Evolutionary conservation across 2,113 vertebrate genomes (phyloP).

Genomic region (Vidua chalybeata): DNA sequence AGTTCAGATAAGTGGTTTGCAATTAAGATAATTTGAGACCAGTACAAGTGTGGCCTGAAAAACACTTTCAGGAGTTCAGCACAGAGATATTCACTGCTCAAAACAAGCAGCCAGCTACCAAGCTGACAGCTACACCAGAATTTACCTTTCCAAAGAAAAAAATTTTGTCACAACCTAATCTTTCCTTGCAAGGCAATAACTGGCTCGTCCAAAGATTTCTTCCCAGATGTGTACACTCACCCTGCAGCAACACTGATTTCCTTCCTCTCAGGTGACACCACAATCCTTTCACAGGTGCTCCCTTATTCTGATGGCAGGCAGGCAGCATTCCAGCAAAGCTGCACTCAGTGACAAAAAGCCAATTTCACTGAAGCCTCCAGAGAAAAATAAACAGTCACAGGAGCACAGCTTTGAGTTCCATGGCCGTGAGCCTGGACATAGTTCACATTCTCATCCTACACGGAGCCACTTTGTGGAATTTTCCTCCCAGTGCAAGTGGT

Average conservation of each 20-base stretch:
- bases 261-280: not conserved
- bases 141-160: not conserved
- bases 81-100: not conserved
- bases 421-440: constrained; percentile 41
- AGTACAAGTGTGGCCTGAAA: not conserved
- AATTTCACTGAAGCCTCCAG: not conserved
- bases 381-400: not conserved
- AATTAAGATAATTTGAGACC: constrained; percentile 33
- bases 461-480: not conserved
- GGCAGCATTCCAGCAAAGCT: not conserved
- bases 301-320: not conserved
- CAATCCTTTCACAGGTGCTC: not conserved
- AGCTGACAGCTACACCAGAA: not conserved
- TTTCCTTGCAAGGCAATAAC: not conserved
- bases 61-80: not conserved
- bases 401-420: not conserved
- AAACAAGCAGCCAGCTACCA: not conserved
- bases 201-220: not conserved
- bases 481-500: not conserved
- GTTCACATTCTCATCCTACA: constrained; percentile 60
- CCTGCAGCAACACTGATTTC: not conserved
- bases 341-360: not conserved
- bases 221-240: not conserved
- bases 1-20: constrained; percentile 31
- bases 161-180: not conserved